Conservation (phyloP, 2,113 vertebrate genomes). For the Paratilapia polleni region DNA sequence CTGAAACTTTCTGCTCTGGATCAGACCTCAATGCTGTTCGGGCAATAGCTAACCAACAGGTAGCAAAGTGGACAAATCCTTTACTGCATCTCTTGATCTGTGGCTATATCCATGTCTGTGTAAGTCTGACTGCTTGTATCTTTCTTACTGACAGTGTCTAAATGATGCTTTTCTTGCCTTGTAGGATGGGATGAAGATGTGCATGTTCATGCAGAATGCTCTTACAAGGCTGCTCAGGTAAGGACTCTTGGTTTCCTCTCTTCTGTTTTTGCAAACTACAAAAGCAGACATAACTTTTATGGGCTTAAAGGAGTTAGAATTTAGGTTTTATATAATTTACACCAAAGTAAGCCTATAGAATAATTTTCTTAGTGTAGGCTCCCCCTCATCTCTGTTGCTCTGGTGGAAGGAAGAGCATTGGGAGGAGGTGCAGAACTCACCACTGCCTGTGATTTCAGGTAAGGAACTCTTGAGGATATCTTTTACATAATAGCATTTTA, state of each 20-base stretch:
- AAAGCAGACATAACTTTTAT: not conserved
- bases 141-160: not conserved
- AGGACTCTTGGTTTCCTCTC: not conserved
- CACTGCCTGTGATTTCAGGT: slow-evolving; percentile 98
- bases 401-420: slow-evolving; percentile 91
- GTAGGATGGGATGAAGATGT: slow-evolving; percentile 93
- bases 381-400: slow-evolving; percentile 91
- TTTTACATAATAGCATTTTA: not conserved
- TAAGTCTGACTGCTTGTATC: not conserved
- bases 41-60: slow-evolving; percentile 86
- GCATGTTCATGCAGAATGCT: slow-evolving; percentile 96
- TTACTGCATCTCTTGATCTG: not conserved
- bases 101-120: not conserved
- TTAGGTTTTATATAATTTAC: not conserved
- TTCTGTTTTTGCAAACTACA: not conserved
- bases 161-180: slow-evolving; percentile 19
- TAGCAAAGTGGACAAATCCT: slow-evolving; percentile 40
- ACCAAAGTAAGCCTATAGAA: slow-evolving; percentile 30
- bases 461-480: not conserved
- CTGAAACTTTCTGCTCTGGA: slow-evolving; percentile 93
- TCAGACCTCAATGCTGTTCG: slow-evolving; percentile 90
- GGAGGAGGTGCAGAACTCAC: slow-evolving; percentile 94
- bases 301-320: not conserved
- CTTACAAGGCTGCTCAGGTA: slow-evolving; percentile 94
- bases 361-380: slow-evolving; percentile 80